phyloP scores from a whole-genome alignment of 2,113 vertebrate genomes.

The Turnix velox region DNA sequence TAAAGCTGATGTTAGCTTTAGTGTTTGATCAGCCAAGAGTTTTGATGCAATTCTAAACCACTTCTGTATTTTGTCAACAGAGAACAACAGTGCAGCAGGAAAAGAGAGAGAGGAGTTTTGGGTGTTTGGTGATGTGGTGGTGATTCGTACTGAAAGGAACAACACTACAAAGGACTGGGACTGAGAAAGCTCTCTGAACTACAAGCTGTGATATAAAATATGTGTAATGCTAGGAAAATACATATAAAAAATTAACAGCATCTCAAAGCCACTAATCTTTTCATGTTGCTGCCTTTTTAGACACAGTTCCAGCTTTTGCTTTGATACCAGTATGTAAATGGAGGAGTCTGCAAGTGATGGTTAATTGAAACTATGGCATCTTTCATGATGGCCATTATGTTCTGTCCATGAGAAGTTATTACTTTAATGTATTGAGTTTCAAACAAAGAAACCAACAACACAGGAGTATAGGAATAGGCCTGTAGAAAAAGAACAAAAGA shows the following conservation, averaged over 20 bases:
- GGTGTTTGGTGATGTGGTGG: neutral
- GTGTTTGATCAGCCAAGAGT: neutral
- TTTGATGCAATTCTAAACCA: neutral
- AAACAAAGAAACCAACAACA: neutral
- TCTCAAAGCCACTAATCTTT: neutral
- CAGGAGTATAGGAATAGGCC: neutral
- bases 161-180: neutral
- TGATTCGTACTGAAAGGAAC: neutral
- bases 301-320: neutral
- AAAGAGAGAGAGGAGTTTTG: neutral
- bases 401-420: neutral
- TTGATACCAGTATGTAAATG: neutral
- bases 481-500: neutral
- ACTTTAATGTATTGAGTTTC: neutral
- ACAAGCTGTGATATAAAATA: neutral
- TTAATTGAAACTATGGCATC: neutral
- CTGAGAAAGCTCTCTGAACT: neutral
- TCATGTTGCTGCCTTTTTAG: neutral
- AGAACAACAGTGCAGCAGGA: neutral
- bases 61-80: neutral
- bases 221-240: neutral
- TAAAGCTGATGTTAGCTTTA: neutral
- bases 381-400: neutral
- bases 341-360: neutral
- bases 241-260: neutral